Base-by-base conservation (phyloP, 2,113 vertebrate genomes). In the Eulacestoma nigropectus region DNA sequence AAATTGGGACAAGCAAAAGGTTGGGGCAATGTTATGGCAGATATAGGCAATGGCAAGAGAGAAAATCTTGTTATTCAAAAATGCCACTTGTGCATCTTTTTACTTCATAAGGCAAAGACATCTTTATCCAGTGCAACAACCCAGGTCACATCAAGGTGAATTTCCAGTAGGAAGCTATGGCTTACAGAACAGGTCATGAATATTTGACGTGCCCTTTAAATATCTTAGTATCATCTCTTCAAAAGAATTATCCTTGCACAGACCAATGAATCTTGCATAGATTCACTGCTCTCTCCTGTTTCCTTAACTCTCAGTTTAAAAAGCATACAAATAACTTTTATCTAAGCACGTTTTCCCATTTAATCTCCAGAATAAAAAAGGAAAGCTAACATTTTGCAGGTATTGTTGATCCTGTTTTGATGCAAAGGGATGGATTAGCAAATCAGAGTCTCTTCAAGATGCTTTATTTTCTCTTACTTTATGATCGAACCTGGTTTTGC, bases 161-260 rank as follows among this genome's bases (percentile, higher is more conserved):
- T 89, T 89, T 95, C 59, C 64, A 91, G 75, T 75, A 87, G 84
- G 81, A 92, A 69, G 86, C 83, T 64, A 70, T 4, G 19, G 27
- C 79, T 94, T 90, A 93, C 76, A 89, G 89, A 96, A 85, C 35
- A 75, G 84, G 83, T 65, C 10, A 96, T 93, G 87, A 95, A 97
- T 94, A 93, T 93, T 96, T 97, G 62, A 95, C 92, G 57, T 70
- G 55, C 63, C 88, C 90, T 96, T 96, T 95, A 97, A 96, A 84
- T 95, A 96, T 87, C 87, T 96, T 59, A 62, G 79, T 52, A 77
- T 73, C 39, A 90, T 67, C 85, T 86, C 68, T 74, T 87, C 62
- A 94, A 93, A 97, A 88, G 65, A 90, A 91, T 86, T 86, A 94
- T 65, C 75, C 64, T 84, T 95, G 67, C 88, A 88, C 30, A 92